phyloP scores from a whole-genome alignment of 2,113 vertebrate species.

The Ageneiosus marmoratus region DNA sequence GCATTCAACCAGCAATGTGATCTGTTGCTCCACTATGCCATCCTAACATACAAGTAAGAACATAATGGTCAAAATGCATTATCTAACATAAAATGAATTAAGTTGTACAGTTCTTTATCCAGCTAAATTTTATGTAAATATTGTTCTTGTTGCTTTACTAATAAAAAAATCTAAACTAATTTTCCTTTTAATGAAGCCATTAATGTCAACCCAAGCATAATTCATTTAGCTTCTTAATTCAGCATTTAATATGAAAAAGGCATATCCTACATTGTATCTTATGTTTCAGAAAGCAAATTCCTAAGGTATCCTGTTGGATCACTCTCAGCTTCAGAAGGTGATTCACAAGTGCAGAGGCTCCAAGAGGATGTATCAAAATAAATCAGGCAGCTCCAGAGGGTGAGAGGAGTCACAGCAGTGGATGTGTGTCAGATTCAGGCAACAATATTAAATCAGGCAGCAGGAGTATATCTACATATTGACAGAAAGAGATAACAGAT shows the following conservation, averaged over 20 bases:
- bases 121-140: background rate
- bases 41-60: background rate
- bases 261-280: background rate
- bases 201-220: background rate
- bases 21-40: background rate
- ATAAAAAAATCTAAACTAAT: background rate
- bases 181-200: background rate
- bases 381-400: background rate
- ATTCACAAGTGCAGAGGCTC: background rate
- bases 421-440: background rate
- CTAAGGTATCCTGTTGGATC: background rate
- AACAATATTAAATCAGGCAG: background rate
- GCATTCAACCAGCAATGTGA: background rate
- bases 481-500: background rate
- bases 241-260: background rate
- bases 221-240: background rate
- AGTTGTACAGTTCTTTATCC: background rate
- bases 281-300: background rate
- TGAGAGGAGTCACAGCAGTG: background rate
- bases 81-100: background rate
- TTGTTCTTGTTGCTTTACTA: background rate
- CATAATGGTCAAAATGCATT: background rate
- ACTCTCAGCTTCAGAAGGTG: background rate
- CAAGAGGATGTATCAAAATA: background rate
- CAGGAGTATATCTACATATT: background rate